phyloP scores from a whole-genome alignment of 2,888 invertebrate species.

The Drosophila rubida region DNA sequence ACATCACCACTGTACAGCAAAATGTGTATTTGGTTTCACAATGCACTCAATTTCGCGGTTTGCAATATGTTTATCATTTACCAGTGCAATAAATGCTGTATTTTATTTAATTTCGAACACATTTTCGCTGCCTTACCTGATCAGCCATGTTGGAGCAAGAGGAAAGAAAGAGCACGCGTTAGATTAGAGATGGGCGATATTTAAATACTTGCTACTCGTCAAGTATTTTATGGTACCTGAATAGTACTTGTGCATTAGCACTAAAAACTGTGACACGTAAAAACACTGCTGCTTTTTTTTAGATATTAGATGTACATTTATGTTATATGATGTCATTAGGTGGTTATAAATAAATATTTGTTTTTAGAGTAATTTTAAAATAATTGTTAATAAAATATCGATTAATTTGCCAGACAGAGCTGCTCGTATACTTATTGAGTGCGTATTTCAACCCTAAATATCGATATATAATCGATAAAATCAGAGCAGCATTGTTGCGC shows the following conservation, averaged over 20 bases:
- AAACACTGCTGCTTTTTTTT: no score
- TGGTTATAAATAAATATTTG: background rate
- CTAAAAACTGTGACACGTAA: background rate
- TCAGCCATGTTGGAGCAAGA: slow-evolving; percentile 90
- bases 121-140: slow-evolving; percentile 88
- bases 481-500: background rate
- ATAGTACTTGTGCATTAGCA: background rate
- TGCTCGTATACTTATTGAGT: background rate
- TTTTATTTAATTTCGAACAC: slow-evolving; percentile 49
- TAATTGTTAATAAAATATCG: background rate
- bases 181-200: slow-evolving; percentile 47
- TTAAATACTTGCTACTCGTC: slow-evolving; percentile 23
- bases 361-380: background rate
- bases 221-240: slow-evolving; percentile 3
- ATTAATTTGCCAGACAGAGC: background rate
- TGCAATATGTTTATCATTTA: slow-evolving; percentile 16
- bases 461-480: background rate
- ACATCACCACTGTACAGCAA: background rate
- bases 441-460: background rate
- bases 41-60: slow-evolving; percentile 19
- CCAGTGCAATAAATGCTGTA: slow-evolving; percentile 20
- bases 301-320: no score
- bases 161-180: slow-evolving; percentile 81
- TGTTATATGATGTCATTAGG: no score
- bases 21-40: slow-evolving; percentile 1